These are phyloP conservation scores for Pseudochirops cupreus DNA, from an alignment of 2,797 vertebrate genomes.

Conservation along the genomic window DNA sequence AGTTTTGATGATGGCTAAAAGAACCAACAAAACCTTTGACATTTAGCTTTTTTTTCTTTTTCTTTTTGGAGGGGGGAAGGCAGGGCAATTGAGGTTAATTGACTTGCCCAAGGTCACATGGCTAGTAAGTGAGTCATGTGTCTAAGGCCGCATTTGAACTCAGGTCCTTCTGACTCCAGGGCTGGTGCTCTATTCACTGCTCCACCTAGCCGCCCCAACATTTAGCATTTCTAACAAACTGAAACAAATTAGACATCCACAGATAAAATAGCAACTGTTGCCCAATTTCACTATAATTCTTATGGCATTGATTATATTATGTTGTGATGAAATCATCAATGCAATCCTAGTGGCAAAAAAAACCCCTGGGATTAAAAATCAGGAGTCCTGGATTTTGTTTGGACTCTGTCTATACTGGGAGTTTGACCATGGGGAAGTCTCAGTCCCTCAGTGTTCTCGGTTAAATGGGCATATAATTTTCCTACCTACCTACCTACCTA, in stretches of 20 bases:
- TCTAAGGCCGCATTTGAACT: no score
- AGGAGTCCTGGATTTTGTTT: neutral
- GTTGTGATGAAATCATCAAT: neutral
- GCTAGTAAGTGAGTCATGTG: no score
- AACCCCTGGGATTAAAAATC: neutral
- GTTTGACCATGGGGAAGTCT: neutral
- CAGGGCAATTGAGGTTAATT: no score
- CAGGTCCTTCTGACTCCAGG: no score
- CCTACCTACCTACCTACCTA: neutral
- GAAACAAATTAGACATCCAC: neutral
- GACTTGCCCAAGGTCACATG: no score
- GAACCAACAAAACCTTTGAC: conserved; percentile 14
- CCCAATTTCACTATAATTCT: neutral
- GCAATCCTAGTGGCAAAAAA: neutral
- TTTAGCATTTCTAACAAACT: neutral
- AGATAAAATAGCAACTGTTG: neutral
- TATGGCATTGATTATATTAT: neutral
- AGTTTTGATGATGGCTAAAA: conserved; percentile 41
- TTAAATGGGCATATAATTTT: neutral
- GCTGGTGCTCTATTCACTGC: no score
- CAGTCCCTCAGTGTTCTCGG: neutral
- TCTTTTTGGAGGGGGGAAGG: no score
- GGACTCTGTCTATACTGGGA: neutral
- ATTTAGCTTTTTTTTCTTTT: neutral
- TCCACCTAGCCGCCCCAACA: neutral